These are phyloP conservation scores for Hyles vespertilio DNA, from an alignment of 1,140 invertebrate species.

Conservation along the genomic window DNA sequence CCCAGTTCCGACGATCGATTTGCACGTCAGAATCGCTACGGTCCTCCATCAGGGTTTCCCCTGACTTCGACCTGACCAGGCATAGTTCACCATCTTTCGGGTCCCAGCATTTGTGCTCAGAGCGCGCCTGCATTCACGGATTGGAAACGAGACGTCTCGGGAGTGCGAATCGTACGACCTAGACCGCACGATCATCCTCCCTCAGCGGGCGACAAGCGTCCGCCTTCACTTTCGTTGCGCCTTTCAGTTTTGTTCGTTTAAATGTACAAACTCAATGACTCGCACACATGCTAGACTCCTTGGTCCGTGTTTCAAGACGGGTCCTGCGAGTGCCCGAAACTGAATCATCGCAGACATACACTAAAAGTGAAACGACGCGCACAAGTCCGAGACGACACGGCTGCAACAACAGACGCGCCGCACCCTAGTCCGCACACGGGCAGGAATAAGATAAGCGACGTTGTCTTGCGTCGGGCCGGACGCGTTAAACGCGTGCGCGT, in stretches of 20 bases:
- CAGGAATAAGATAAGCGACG: conserved; percentile 32
- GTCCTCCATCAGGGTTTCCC: conserved; percentile 92
- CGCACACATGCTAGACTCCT: conserved; percentile 91
- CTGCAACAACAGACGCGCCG: conserved; percentile 52
- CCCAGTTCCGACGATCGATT: conserved; percentile 93
- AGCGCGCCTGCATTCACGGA: conserved; percentile 75
- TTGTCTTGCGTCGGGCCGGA: conserved; percentile 45
- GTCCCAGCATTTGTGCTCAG: conserved; percentile 85
- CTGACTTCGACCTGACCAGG: conserved; percentile 90
- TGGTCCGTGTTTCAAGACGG: conserved; percentile 97
- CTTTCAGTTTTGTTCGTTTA: conserved; percentile 75
- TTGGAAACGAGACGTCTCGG: conserved; percentile 73
- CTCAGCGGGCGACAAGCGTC: conserved; percentile 54
- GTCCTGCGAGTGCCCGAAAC: conserved; percentile 82
- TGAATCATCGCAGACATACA: conserved; percentile 74
- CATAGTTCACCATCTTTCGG: conserved; percentile 96
- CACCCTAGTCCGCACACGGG: conserved; percentile 37
- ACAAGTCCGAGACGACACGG: conserved; percentile 68
- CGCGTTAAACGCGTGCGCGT: conserved; percentile 44
- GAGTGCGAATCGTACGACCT: conserved; percentile 70
- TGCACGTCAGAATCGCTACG: conserved; percentile 93
- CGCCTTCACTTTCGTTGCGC: conserved; percentile 82
- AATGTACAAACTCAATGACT: conserved; percentile 78
- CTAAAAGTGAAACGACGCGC: conserved; percentile 26
- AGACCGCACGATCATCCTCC: conserved; percentile 68